Evolutionary conservation across 2,113 vertebrate genomes (phyloP), one percentile per base, ranked within the genome.

Genomic region (Chamaea fasciata): DNA sequence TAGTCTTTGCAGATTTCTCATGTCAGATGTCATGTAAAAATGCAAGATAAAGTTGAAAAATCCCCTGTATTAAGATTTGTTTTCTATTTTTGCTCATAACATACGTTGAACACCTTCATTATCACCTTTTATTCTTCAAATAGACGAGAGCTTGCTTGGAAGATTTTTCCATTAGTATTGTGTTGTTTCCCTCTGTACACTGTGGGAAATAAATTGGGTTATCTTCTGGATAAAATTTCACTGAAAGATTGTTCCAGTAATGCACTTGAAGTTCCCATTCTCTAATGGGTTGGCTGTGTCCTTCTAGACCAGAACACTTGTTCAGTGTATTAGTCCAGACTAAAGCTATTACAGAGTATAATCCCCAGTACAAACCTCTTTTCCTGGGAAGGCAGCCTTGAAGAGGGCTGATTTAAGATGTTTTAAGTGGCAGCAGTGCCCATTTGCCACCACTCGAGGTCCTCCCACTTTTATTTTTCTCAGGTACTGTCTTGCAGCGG

Each of bases 381-480:
- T 33, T 41, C 6, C 2, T 44, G 41, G 33, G 46, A 35, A 44
- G 35, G 59, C 24, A 10, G 53, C 6, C 14, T 41, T 20, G 67
- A 18, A 1, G 30, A 9, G 19, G n/a, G 50, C 15, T 44, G 35
- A 2, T 46, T 55, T 26, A 5, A 77, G 31, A 23, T 44, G 39
- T 8, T 83, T 42, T 26, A n/a, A 56, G 56, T 64, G 70, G 47
- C 82, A 65, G 91, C 75, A 95, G 39, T 96, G 83, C 84, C 81
- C 37, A 0, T 67, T 90, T 81, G 53, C 91, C 89, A 49, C 95
- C 96, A 95, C 94, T 56, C n/a, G 96, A 97, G 97, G 96, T 49
- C 94, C 94, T 96, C 71, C 12, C 68, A 9, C 91, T 68, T 88
- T 95, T 94, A 90, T 90, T 95, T 97, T 94, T 97, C 70, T 63